A percentile compares a stretch with the other conserved stretches of the same genome.
These are phyloP conservation scores for Euphonia xanthogaster DNA, from an alignment of 2,797 vertebrate species.

Conservation along the genomic window DNA sequence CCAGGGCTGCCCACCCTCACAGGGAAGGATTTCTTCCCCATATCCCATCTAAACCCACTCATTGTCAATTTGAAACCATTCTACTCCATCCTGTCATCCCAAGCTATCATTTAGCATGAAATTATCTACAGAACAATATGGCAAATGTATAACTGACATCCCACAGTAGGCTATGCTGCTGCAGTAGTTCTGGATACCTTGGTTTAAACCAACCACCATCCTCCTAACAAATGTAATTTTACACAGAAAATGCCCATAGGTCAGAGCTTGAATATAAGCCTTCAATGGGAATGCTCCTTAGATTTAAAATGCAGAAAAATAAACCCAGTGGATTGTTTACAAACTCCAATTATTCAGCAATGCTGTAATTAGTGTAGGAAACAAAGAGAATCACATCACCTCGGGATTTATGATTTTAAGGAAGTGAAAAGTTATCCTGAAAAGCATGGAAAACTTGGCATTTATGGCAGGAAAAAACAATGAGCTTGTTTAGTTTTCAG, in stretches of 20 bases:
- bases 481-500: background rate
- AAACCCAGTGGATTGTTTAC: background rate
- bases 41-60: fast-evolving
- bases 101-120: background rate
- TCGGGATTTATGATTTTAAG: background rate
- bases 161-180: background rate
- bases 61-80: background rate
- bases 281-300: background rate
- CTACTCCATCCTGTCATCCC: background rate
- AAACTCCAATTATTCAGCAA: background rate
- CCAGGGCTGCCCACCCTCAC: background rate
- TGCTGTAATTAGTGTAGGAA: background rate
- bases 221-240: background rate
- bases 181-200: background rate
- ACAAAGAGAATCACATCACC: background rate
- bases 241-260: background rate
- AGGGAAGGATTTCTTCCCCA: background rate
- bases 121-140: background rate
- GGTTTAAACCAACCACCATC: background rate
- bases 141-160: background rate
- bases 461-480: background rate
- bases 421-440: background rate
- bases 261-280: background rate
- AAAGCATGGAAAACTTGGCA: background rate
- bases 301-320: background rate